Evolutionary conservation across 2,797 vertebrate species (phyloP), one percentile per base, ranked within the genome.

Genomic region (Poecilia gillii): DNA sequence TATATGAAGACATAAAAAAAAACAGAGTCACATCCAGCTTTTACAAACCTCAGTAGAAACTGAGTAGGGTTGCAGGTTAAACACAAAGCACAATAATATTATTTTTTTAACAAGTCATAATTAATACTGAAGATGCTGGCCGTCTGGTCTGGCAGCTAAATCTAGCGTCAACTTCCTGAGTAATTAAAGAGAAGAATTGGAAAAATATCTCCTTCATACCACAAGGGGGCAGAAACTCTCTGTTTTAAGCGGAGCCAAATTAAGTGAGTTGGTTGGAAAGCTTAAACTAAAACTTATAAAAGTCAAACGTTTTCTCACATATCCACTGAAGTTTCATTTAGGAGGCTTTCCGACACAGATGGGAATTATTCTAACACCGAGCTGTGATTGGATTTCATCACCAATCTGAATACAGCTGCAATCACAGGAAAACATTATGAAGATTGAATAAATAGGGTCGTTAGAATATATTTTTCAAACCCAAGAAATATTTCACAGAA

Each of bases 151-250:
- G 28, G 28, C 16, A 75, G 7, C 45, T 12, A 36, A 45, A 20
- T 13, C 1, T 9, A 16, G 16, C 3, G 20, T 28, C 57, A 64
- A 23, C 45, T 2, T 51, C 43, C 3, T 23, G 4, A 20, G 28
- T 45, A 25, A 59, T 73, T 31, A 3, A 1, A 28, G n/a, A n/a
- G n/a, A 1, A 45, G 43, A 28, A 6, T 41, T 31, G 2, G 36
- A 1, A 28, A 59, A 6, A 9, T 28, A 59, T 6, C 64, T 68
- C 3, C 57, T 28, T 78, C 41, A 71, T 75, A 72, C 81, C 76
- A 77, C 78, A 62, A 45, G 79, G 83, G 79, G 81, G 73, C 72
- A 82, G 57, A 87, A 66, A 23, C 7, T 0, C 5, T 33, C 43
- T 59, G 5, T 51, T 43, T 70, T 9, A 78, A 28, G 41, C 20